A percentile compares a stretch with the other conserved stretches of the same genome.
Conservation (phyloP, 2,797 vertebrate genomes). For the Morelia viridis region DNA sequence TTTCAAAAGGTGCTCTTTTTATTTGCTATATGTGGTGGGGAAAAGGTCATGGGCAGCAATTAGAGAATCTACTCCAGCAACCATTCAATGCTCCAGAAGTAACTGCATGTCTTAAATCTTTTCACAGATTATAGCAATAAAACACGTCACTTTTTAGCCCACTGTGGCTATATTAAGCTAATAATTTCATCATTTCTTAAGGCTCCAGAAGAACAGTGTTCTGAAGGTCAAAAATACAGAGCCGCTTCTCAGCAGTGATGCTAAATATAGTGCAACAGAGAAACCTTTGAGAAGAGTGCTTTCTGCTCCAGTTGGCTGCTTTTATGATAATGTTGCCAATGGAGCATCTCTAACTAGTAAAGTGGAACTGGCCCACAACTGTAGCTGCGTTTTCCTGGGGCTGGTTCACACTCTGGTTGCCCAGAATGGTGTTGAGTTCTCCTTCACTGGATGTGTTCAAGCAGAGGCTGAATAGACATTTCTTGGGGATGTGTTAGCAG, state of each 20-base stretch:
- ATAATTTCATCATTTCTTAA: conserved; percentile 28
- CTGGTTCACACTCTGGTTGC: neutral
- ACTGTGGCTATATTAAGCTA: conserved; percentile 16
- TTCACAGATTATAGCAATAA: conserved; percentile 13
- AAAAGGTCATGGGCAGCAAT: neutral
- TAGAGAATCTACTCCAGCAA: neutral
- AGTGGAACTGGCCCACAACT: conserved; percentile 24
- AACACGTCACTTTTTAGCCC: neutral
- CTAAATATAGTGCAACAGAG: conserved; percentile 52
- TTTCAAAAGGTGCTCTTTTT: conserved; percentile 21
- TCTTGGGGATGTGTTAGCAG: neutral
- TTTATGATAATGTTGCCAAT: conserved; percentile 4
- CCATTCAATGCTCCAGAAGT: neutral
- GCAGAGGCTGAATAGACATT: neutral
- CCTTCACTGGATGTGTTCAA: neutral
- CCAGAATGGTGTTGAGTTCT: neutral
- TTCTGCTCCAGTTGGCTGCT: conserved; percentile 38
- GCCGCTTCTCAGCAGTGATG: conserved; percentile 34
- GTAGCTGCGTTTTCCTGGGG: conserved; percentile 23
- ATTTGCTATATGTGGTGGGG: neutral
- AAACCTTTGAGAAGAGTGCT: conserved; percentile 44
- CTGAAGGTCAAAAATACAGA: conserved; percentile 50
- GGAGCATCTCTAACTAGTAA: conserved; percentile 42
- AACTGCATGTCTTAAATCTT: neutral
- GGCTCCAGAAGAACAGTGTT: conserved; percentile 40